phyloP scores from a whole-genome alignment of 2,797 vertebrate species.

The Enteromius trimaculatus region DNA sequence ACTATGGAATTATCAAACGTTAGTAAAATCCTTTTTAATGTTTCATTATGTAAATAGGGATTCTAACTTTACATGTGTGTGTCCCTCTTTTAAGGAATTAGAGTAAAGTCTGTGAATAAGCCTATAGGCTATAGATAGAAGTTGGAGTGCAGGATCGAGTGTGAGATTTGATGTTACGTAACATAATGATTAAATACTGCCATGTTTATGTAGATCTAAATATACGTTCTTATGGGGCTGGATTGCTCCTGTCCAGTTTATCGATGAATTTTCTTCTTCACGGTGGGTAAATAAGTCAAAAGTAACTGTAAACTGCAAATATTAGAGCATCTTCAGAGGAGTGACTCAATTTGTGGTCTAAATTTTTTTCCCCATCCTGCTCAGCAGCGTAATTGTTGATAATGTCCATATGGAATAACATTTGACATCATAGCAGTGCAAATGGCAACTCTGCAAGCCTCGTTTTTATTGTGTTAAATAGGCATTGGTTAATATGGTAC shows the following conservation, averaged over 20 bases:
- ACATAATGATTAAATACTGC: slow-evolving; percentile 16
- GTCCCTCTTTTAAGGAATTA: slow-evolving; percentile 24
- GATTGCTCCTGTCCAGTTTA: background rate
- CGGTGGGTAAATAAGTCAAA: background rate
- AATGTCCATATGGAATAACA: slow-evolving; percentile 11
- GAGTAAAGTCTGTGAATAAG: slow-evolving; percentile 18
- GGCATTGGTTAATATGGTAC: background rate
- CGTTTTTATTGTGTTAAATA: background rate
- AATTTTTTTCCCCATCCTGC: background rate
- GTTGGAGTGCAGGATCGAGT: slow-evolving; percentile 6
- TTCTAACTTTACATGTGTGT: slow-evolving; percentile 10
- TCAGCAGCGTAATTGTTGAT: slow-evolving; percentile 20
- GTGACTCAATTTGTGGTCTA: slow-evolving; percentile 2
- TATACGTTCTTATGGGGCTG: background rate
- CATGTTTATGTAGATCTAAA: background rate
- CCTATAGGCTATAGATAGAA: slow-evolving; percentile 39
- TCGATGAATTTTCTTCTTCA: background rate
- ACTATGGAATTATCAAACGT: slow-evolving; percentile 27
- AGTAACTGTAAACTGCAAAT: background rate
- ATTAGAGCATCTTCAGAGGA: background rate
- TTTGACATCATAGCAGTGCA: background rate
- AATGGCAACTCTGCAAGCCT: background rate
- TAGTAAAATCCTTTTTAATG: slow-evolving; percentile 6
- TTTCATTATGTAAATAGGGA: slow-evolving; percentile 21
- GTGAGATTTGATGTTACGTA: slow-evolving; percentile 13